Evolutionary conservation across 2,797 vertebrate genomes (phyloP).

Genomic region (Diplodus puntazzo): DNA sequence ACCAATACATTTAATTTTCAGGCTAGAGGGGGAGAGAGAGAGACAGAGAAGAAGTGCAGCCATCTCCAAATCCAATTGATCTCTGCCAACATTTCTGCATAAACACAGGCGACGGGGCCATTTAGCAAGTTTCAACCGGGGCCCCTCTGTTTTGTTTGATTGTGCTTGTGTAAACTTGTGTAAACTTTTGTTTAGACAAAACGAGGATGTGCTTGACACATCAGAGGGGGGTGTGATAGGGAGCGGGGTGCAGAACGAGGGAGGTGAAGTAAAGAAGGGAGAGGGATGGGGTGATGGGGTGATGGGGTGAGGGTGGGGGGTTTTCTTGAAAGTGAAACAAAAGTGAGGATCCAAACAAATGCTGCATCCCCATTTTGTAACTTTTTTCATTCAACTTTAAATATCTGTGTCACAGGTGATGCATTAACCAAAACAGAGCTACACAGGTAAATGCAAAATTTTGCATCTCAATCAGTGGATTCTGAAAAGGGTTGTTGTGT

Average conservation of each 20-base stretch:
- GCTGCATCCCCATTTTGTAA: background rate
- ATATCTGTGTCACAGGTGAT: background rate
- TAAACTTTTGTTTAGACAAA: constrained; percentile 77
- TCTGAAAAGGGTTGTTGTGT: background rate
- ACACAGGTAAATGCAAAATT: background rate
- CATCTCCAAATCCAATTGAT: constrained; percentile 60
- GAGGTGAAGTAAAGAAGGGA: constrained; percentile 1
- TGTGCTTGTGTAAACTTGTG: constrained; percentile 74
- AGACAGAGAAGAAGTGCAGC: constrained; percentile 45
- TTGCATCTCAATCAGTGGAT: no score
- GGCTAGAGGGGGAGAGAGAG: constrained; percentile 14
- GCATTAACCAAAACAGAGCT: background rate
- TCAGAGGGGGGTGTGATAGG: constrained; percentile 7
- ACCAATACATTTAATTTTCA: constrained; percentile 47
- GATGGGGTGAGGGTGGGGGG: background rate
- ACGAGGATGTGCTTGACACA: constrained; percentile 66
- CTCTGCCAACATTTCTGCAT: constrained; percentile 64
- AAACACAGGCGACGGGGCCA: constrained; percentile 53
- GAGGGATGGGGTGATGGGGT: background rate
- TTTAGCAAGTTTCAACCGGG: constrained; percentile 66
- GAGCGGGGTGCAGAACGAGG: background rate
- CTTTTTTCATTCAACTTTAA: background rate
- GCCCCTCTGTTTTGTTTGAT: constrained; percentile 72
- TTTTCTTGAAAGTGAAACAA: background rate
- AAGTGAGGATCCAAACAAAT: background rate